Percentiles rank a stretch among this genome's conserved stretches.
These are phyloP conservation scores for Chlorocebus sabaeus DNA, from an alignment of 2,113 vertebrate species.

Conservation along the genomic window DNA sequence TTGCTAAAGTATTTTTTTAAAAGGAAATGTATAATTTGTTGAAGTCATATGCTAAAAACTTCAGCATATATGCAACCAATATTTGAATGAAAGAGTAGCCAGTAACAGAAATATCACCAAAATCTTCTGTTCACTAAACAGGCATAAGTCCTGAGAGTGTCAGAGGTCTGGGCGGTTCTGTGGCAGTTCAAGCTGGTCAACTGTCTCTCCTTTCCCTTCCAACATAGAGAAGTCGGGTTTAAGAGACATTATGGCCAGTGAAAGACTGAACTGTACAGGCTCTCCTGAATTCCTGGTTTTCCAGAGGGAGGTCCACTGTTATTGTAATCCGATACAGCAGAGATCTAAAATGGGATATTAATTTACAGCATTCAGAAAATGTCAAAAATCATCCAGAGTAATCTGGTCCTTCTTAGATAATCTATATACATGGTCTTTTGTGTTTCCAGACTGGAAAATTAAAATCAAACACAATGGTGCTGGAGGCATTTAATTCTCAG, in stretches of 20 bases:
- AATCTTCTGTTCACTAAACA: neutral
- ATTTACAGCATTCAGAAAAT: neutral
- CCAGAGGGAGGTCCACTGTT: neutral
- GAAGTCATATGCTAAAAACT: neutral
- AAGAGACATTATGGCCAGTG: neutral
- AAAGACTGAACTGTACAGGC: neutral
- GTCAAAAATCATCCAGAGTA: neutral
- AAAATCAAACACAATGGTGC: neutral
- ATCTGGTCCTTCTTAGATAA: neutral
- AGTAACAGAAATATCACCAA: neutral
- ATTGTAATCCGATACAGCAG: neutral
- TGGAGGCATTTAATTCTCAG: neutral
- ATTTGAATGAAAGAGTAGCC: neutral
- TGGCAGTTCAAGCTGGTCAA: neutral
- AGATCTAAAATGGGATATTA: neutral
- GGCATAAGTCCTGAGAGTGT: neutral
- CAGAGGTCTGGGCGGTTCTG: neutral
- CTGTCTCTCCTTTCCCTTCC: neutral
- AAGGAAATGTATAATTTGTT: neutral
- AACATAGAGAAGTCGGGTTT: neutral
- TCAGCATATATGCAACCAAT: neutral
- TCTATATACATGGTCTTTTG: neutral
- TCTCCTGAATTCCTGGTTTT: neutral
- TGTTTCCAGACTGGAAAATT: neutral
- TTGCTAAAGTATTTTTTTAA: neutral